Evolutionary conservation across 2,888 invertebrate genomes (phyloP).

Genomic region (Amorpha juglandis): DNA sequence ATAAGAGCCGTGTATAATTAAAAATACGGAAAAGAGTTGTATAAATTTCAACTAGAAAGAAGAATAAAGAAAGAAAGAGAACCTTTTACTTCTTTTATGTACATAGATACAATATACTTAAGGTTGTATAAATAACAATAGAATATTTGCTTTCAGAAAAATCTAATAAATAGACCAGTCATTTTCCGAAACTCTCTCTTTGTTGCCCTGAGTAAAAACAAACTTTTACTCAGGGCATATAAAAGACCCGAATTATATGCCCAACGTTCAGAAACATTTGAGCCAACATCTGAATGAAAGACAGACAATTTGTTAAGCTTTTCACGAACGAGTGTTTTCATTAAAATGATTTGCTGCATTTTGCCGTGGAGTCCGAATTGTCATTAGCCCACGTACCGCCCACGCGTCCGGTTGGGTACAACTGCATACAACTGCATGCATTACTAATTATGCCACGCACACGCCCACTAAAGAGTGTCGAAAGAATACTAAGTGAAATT

Average conservation of each 20-base stretch:
- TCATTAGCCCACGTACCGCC: slow-evolving; percentile 1
- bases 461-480: background rate
- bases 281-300: background rate
- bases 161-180: too few relatives aligned
- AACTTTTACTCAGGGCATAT: too few relatives aligned
- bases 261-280: background rate
- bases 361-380: background rate
- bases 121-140: too few relatives aligned
- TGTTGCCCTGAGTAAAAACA: too few relatives aligned
- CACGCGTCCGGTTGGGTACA: slow-evolving; percentile 1
- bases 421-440: slow-evolving; percentile 7
- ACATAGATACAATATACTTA: too few relatives aligned
- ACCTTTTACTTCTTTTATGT: too few relatives aligned
- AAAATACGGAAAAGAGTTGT: too few relatives aligned
- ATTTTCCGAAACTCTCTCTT: too few relatives aligned
- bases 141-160: too few relatives aligned
- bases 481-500: slow-evolving; percentile 9
- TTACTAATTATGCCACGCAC: slow-evolving; percentile 13
- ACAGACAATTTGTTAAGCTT: background rate
- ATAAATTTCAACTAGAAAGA: background rate
- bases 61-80: too few relatives aligned
- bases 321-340: background rate
- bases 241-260: too few relatives aligned
- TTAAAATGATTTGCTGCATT: slow-evolving; percentile 7
- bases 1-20: too few relatives aligned